Percentiles rank a stretch among this genome's conserved stretches.
Evolutionary conservation across 2,797 vertebrate genomes (phyloP).

Genomic region (Rhinichthys osculus): DNA sequence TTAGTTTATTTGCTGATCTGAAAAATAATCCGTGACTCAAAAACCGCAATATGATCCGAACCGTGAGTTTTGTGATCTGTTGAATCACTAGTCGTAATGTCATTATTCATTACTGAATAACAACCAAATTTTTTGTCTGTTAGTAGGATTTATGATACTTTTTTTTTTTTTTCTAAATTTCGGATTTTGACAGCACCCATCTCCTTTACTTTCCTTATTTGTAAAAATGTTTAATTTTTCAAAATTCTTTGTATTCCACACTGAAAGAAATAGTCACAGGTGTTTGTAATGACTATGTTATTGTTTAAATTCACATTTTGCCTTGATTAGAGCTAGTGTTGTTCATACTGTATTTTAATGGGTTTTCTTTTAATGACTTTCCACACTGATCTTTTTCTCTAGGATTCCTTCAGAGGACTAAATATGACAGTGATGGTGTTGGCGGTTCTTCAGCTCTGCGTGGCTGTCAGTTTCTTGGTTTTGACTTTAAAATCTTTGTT

Average conservation of each 20-base stretch:
- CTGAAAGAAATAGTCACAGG: background rate
- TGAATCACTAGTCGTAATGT: no score
- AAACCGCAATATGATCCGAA: no score
- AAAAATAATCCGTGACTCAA: no score
- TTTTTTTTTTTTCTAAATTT: background rate
- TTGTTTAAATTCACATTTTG: background rate
- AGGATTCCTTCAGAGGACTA: conserved; percentile 59
- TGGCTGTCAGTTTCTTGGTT: conserved; percentile 60
- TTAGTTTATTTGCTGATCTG: no score
- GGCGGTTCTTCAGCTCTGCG: conserved; percentile 66
- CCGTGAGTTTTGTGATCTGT: no score
- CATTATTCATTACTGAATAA: background rate
- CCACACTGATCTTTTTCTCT: conserved; percentile 22
- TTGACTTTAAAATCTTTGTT: conserved; percentile 60
- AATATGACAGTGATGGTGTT: conserved; percentile 66
- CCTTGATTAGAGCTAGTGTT: background rate
- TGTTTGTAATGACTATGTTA: background rate
- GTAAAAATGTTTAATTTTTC: background rate
- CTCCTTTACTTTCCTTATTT: background rate
- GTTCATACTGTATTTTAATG: background rate
- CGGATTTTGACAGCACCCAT: background rate
- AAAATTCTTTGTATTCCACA: background rate
- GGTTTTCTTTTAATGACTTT: background rate
- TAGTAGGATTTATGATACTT: background rate
- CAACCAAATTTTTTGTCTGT: background rate